Conservation (phyloP, 2,888 invertebrate genomes). For the Tuberolachnus salignus region DNA sequence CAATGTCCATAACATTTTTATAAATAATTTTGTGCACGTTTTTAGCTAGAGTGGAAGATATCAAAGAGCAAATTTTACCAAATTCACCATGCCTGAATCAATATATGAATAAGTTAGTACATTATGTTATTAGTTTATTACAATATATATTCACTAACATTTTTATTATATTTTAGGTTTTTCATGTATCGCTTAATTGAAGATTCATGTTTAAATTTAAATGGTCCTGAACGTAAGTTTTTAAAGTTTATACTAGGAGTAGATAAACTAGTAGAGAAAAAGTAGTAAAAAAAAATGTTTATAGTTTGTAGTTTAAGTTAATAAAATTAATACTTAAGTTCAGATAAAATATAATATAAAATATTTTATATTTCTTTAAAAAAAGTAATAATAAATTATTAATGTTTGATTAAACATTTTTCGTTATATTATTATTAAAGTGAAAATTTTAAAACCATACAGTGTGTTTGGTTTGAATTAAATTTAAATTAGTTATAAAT, state of each 20-base stretch:
- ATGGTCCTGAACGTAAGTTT: constrained; percentile 75
- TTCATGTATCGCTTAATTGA: constrained; percentile 71
- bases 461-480: too few relatives aligned
- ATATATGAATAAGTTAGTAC: constrained; percentile 72
- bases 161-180: constrained; percentile 63
- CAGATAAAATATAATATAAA: too few relatives aligned
- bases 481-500: too few relatives aligned
- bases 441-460: too few relatives aligned
- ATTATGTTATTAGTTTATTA: constrained; percentile 4
- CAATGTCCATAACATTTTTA: too few relatives aligned
- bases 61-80: constrained; percentile 61
- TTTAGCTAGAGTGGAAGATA: constrained; percentile 22
- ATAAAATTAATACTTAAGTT: too few relatives aligned
- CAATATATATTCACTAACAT: constrained; percentile 17
- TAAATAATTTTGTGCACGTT: too few relatives aligned
- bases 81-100: constrained; percentile 68
- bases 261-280: too few relatives aligned
- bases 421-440: too few relatives aligned
- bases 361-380: too few relatives aligned
- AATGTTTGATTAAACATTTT: too few relatives aligned
- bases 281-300: neutral
- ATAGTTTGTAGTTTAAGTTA: neutral
- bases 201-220: constrained; percentile 75
- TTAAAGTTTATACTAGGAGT: neutral
- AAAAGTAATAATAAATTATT: too few relatives aligned